A percentile compares a stretch with the other conserved stretches of the same genome.
Conservation (phyloP, 2,888 invertebrate genomes). For the Drosophila barbarae region DNA sequence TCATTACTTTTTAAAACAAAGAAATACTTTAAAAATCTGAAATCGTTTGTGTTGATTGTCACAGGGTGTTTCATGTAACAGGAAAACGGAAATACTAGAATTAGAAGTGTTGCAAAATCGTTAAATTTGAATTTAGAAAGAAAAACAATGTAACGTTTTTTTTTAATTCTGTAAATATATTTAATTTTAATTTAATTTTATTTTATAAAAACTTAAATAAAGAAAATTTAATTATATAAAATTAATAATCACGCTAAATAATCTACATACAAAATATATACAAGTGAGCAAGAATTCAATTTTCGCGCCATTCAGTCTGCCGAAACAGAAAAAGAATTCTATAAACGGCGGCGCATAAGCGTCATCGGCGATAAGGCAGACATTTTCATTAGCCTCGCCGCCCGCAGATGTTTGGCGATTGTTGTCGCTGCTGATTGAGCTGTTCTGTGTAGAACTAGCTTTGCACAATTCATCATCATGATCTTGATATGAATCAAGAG, state of each 20-base stretch:
- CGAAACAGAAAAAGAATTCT: too few relatives aligned
- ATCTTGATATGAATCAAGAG: slow-evolving; percentile 28
- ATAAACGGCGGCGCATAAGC: neutral
- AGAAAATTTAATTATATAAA: neutral
- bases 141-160: too few relatives aligned
- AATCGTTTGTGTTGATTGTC: too few relatives aligned
- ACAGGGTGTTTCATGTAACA: too few relatives aligned
- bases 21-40: too few relatives aligned
- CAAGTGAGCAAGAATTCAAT: neutral
- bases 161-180: too few relatives aligned
- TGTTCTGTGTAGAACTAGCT: slow-evolving; percentile 35
- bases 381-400: slow-evolving; percentile 27
- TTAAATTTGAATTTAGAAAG: too few relatives aligned
- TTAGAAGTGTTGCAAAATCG: too few relatives aligned
- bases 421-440: slow-evolving; percentile 45
- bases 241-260: neutral
- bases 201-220: neutral
- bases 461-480: slow-evolving; percentile 29
- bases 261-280: neutral
- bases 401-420: slow-evolving; percentile 35
- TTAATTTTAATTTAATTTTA: too few relatives aligned
- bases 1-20: too few relatives aligned
- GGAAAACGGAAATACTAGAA: too few relatives aligned
- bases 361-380: slow-evolving; percentile 12
- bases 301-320: neutral